These are phyloP conservation scores for Uromys caudimaculatus DNA, from an alignment of 2,797 vertebrate genomes.

Conservation along the genomic window DNA sequence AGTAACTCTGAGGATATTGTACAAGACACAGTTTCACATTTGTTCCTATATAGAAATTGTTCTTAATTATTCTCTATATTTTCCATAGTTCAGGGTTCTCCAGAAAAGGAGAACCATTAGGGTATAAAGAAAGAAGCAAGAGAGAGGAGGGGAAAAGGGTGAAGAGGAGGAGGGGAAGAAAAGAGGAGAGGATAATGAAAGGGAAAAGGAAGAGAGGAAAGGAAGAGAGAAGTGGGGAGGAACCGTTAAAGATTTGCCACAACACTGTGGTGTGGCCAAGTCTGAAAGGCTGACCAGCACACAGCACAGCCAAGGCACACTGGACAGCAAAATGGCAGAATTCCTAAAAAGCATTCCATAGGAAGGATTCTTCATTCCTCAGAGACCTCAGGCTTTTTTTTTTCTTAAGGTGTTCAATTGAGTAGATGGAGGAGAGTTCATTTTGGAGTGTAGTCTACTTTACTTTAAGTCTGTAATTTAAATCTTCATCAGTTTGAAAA, in stretches of 20 bases:
- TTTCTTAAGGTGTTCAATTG: neutral
- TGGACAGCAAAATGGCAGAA: neutral
- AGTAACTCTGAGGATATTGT: neutral
- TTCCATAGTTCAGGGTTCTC: neutral
- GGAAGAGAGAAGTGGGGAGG: too few species aligned
- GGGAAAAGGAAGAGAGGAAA: neutral
- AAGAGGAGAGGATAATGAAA: neutral
- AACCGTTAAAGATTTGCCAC: neutral
- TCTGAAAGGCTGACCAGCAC: neutral
- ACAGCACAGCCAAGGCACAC: neutral
- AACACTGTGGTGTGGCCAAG: neutral
- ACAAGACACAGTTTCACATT: neutral
- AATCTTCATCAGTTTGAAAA: neutral
- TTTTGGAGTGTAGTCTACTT: neutral
- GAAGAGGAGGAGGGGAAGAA: neutral
- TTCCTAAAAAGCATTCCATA: neutral
- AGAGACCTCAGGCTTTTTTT: neutral
- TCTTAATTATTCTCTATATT: neutral
- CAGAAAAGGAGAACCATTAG: neutral
- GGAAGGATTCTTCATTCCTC: neutral
- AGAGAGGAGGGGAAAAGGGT: fast-evolving
- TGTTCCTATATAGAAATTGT: neutral
- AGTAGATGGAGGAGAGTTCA: neutral
- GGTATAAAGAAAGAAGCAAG: neutral
- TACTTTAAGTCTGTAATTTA: neutral